These are phyloP conservation scores for Melanostoma mellinum DNA, from an alignment of 2,888 invertebrate species.

Conservation along the genomic window DNA sequence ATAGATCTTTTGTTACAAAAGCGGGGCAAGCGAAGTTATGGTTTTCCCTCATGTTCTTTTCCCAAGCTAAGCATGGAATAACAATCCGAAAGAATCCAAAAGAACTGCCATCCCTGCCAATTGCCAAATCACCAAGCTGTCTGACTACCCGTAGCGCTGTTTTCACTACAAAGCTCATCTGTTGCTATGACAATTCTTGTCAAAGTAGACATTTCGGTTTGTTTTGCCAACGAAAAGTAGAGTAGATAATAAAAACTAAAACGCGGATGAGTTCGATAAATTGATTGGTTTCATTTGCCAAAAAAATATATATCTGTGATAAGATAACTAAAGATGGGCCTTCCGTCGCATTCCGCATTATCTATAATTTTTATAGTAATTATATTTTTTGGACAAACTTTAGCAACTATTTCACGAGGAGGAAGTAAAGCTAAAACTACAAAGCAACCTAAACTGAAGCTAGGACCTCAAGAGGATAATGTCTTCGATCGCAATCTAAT, in stretches of 20 bases:
- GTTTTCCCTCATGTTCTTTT: too few species aligned
- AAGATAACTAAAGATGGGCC: constrained; percentile 24
- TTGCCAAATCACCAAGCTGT: too few species aligned
- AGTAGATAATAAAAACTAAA: not conserved
- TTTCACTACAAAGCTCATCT: constrained; percentile 12
- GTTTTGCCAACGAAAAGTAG: constrained; percentile 15
- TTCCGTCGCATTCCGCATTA: not conserved
- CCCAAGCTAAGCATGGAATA: too few species aligned
- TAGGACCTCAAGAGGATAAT: constrained; percentile 85
- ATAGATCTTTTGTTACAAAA: too few species aligned
- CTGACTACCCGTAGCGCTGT: constrained; percentile 5
- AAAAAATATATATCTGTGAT: constrained; percentile 39
- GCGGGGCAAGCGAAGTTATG: too few species aligned
- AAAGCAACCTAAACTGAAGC: constrained; percentile 77
- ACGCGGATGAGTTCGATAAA: constrained; percentile 44
- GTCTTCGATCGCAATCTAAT: constrained; percentile 89
- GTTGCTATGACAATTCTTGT: constrained; percentile 50
- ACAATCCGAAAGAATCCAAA: too few species aligned
- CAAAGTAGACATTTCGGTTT: constrained; percentile 35
- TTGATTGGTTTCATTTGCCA: constrained; percentile 36
- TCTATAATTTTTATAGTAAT: constrained; percentile 18
- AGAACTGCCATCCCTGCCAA: too few species aligned
- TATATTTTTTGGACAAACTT: constrained; percentile 2
- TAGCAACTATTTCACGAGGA: constrained; percentile 77
- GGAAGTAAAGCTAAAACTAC: constrained; percentile 53